These are phyloP conservation scores for Balaeniceps rex DNA, from an alignment of 2,113 vertebrate species.

Conservation along the genomic window DNA sequence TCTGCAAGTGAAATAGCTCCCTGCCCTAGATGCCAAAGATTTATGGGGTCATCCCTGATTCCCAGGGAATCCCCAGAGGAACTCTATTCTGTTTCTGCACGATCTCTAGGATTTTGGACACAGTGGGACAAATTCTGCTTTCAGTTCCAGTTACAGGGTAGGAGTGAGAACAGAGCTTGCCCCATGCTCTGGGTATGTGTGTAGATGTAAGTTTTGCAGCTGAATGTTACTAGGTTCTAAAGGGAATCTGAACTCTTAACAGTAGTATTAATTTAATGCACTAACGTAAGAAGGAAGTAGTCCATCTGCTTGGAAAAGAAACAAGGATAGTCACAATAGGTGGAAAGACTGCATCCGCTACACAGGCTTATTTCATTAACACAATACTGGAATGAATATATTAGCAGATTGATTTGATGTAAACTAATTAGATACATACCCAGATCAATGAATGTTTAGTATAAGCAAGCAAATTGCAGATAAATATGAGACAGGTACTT, in stretches of 20 bases:
- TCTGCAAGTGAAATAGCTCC: slow-evolving; percentile 1
- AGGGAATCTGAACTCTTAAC: background rate
- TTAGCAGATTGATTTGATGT: background rate
- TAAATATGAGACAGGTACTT: background rate
- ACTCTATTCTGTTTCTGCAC: background rate
- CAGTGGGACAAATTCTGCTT: background rate
- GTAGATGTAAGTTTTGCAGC: background rate
- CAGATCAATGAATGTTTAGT: background rate
- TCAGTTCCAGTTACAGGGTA: background rate
- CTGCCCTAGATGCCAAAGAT: background rate
- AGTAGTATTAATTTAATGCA: background rate
- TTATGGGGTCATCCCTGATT: background rate
- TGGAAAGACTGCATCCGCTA: background rate
- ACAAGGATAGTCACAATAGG: background rate
- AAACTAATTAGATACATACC: background rate
- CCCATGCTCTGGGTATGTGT: background rate
- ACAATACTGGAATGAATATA: background rate
- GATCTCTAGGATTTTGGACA: background rate
- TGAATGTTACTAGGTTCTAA: background rate
- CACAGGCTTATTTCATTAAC: background rate
- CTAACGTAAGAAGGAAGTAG: background rate
- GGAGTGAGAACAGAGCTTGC: background rate
- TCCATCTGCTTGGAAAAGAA: background rate
- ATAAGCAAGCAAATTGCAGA: background rate
- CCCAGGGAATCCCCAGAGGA: background rate